Percentiles rank a stretch among this genome's conserved stretches.
These are phyloP conservation scores for Syrista parreyssii DNA, from an alignment of 2,888 invertebrate species.

Conservation along the genomic window DNA sequence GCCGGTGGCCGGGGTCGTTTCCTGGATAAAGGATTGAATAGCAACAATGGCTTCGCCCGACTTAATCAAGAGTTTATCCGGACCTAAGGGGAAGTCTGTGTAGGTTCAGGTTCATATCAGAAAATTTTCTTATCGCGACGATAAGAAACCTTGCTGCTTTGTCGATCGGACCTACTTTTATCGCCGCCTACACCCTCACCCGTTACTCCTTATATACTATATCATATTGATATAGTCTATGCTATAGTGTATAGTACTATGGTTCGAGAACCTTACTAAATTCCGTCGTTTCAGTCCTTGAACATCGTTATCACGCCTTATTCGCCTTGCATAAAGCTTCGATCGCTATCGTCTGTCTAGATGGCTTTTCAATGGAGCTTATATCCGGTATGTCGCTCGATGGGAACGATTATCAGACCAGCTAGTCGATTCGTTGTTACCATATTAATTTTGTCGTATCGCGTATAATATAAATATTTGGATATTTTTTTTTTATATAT, in stretches of 20 bases:
- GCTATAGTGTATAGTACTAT: not conserved
- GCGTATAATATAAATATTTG: not conserved
- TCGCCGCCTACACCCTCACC: not conserved
- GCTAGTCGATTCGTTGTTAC: not conserved
- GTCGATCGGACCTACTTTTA: not conserved
- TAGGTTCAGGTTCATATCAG: slow-evolving; percentile 18
- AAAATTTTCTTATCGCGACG: slow-evolving; percentile 21
- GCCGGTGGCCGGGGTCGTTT: not conserved
- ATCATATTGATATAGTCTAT: not conserved
- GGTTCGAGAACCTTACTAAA: not conserved
- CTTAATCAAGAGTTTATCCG: slow-evolving; percentile 23
- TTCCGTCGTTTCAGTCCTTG: not conserved
- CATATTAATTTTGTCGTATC: not conserved
- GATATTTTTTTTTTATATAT: too few relatives aligned
- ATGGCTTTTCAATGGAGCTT: not conserved
- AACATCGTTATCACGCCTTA: not conserved
- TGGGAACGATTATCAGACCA: not conserved
- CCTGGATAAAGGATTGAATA: slow-evolving; percentile 10
- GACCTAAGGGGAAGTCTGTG: not conserved
- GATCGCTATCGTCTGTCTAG: not conserved
- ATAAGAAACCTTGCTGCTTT: not conserved
- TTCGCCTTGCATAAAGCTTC: not conserved
- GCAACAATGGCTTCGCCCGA: slow-evolving; percentile 18
- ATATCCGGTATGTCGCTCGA: not conserved
- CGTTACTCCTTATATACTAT: not conserved